Evolutionary conservation across 2,797 vertebrate species (phyloP), one percentile per base, ranked within the genome.

Genomic region (Sylvilagus floridanus): DNA sequence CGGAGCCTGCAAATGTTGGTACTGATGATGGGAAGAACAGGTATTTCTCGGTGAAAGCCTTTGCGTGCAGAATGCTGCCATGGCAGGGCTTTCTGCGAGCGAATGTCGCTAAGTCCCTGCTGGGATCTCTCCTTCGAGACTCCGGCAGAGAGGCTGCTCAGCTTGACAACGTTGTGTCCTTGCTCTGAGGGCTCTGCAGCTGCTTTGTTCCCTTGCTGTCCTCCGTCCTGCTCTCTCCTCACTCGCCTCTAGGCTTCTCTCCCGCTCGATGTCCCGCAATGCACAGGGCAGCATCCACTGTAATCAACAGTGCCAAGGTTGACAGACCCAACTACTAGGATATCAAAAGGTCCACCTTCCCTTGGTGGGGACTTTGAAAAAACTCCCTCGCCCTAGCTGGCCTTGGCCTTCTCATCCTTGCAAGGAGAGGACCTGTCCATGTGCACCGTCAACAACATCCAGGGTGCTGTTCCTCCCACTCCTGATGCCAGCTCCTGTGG

Each of bases 121-220:
- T 50, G 28, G 1, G 24, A 0, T 69, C n/a, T 83, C 12, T 14
- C n/a, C 8, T 26, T 4, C 5, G 28, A 77, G 32, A 6, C 19
- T n/a, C 19, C 7, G 6, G n/a, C 2, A 78, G 52, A n/a, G 22
- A 63, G 47, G 54, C n/a, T 19, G 21, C 42, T 26, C 1, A 4
- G n/a, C 32, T 52, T 54, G 13, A 5, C 10, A 69, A 35, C 7
- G 37, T 9, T 13, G 0, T 0, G 16, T 26, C 14, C 9, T 6
- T 6, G 22, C 16, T n/a, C 10, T 0, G 2, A 32, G 50, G 13
- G 28, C 37, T 14, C 12, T 9, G 2, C 0, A 1, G 4, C 5
- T 14, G 13, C 14, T 19, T 30, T 26, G 32, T 28, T 22, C 26
- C 9, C 47, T 50, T 54, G 52, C 19, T 73, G 28, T 13, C 19